These are phyloP conservation scores for Phaenicophaeus curvirostris DNA, from an alignment of 2,797 vertebrate species.

Conservation along the genomic window DNA sequence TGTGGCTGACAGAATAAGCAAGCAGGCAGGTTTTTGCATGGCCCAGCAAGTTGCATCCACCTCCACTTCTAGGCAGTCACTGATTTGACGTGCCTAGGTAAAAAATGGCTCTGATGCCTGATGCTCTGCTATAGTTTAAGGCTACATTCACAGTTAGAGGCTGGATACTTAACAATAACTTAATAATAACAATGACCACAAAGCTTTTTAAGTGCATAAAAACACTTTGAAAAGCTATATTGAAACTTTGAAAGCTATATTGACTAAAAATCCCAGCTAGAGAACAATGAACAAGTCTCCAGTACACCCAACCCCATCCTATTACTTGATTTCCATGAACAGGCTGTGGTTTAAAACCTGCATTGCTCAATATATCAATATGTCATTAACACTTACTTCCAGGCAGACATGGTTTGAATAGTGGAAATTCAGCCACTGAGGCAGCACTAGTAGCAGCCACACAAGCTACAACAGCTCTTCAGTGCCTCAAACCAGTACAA, in stretches of 20 bases:
- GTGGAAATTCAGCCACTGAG: neutral
- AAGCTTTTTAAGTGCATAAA: neutral
- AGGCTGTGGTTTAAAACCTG: neutral
- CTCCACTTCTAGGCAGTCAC: neutral
- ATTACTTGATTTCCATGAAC: neutral
- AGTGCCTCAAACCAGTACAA: neutral
- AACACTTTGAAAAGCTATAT: no score
- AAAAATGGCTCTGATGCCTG: neutral
- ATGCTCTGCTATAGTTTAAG: neutral
- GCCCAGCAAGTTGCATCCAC: neutral
- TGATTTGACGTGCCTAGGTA: accelerated
- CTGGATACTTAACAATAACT: neutral
- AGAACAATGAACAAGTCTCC: neutral
- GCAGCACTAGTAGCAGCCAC: neutral
- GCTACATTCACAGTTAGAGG: neutral
- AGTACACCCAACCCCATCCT: neutral
- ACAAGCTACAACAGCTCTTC: neutral
- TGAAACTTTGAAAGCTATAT: neutral
- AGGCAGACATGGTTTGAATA: neutral
- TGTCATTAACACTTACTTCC: neutral
- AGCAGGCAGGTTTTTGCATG: neutral
- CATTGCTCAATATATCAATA: neutral
- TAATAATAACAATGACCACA: neutral
- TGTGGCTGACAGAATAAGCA: neutral
- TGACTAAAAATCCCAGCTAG: neutral